Evolutionary conservation across 2,888 invertebrate genomes (phyloP).

Genomic region (Sinhomidia bicolor): DNA sequence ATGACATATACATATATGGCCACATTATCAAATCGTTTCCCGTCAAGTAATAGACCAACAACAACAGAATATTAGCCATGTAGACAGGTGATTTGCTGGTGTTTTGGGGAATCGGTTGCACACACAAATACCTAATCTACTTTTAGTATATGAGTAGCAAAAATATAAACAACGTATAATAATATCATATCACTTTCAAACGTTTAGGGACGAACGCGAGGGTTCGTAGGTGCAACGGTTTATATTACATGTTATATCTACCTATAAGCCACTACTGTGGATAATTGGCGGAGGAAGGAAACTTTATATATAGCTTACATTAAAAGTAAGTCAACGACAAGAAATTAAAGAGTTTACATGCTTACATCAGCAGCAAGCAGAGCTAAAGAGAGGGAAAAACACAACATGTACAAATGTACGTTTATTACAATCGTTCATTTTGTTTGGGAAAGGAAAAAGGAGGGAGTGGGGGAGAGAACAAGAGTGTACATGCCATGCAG

Average conservation of each 20-base stretch:
- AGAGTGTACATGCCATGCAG: constrained; percentile 30
- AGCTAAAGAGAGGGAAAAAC: not conserved
- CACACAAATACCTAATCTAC: not conserved
- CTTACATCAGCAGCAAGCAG: not conserved
- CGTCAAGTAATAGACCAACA: constrained; percentile 29
- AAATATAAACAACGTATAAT: not conserved
- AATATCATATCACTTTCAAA: not conserved
- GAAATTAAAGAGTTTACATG: constrained; percentile 53
- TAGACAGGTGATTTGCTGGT: not conserved
- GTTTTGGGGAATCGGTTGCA: constrained; percentile 21
- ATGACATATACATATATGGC: not conserved
- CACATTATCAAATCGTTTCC: constrained; percentile 51
- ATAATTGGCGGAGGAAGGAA: not conserved
- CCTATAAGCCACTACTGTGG: not conserved
- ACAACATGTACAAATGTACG: not conserved
- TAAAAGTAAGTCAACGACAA: constrained; percentile 61
- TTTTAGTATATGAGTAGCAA: not conserved
- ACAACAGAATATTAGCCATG: not conserved
- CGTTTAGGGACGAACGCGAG: too few species aligned
- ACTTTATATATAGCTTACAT: not conserved
- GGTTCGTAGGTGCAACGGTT: not conserved
- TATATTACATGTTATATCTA: not conserved
- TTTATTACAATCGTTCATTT: not conserved
- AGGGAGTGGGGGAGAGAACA: constrained; percentile 12
- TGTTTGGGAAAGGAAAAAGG: not conserved